Percentiles rank a stretch among this genome's conserved stretches.
phyloP scores from a whole-genome alignment of 2,888 invertebrate genomes.

The Tetrapedia diversipes region DNA sequence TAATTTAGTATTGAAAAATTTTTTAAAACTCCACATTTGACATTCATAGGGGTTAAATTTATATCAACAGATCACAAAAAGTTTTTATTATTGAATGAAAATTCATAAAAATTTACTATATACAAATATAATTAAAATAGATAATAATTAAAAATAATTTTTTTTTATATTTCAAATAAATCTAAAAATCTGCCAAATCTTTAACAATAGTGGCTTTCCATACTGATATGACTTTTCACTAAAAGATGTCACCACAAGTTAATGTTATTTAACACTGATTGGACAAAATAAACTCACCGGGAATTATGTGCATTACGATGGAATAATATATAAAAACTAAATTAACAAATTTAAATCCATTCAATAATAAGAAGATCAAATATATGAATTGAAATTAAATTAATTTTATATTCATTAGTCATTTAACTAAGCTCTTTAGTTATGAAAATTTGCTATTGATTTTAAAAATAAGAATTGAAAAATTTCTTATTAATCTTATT shows the following conservation, averaged over 20 bases:
- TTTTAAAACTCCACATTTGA: constrained; percentile 23
- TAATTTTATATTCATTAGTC: neutral
- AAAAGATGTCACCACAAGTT: constrained; percentile 9
- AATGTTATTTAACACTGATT: neutral
- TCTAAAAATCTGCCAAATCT: constrained; percentile 9
- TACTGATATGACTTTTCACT: neutral
- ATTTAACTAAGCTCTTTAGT: neutral
- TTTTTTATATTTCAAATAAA: neutral
- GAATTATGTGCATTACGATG: neutral
- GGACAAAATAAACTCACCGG: neutral
- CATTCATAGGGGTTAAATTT: constrained; percentile 40
- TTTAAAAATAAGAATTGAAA: neutral
- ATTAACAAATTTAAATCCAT: neutral
- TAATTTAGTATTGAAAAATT: constrained; percentile 6
- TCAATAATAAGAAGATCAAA: neutral
- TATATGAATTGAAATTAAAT: neutral
- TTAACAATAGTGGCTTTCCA: constrained; percentile 1
- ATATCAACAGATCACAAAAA: neutral
- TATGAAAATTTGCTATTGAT: neutral
- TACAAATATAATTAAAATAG: constrained; percentile 1
- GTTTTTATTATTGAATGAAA: neutral
- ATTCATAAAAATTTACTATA: neutral
- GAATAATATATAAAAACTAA: neutral
- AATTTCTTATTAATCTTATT: neutral
- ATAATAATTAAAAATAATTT: constrained; percentile 5